Percentiles rank a stretch among this genome's conserved stretches.
These are phyloP conservation scores for Narcine bancroftii DNA, from an alignment of 2,113 vertebrate species.

Conservation along the genomic window DNA sequence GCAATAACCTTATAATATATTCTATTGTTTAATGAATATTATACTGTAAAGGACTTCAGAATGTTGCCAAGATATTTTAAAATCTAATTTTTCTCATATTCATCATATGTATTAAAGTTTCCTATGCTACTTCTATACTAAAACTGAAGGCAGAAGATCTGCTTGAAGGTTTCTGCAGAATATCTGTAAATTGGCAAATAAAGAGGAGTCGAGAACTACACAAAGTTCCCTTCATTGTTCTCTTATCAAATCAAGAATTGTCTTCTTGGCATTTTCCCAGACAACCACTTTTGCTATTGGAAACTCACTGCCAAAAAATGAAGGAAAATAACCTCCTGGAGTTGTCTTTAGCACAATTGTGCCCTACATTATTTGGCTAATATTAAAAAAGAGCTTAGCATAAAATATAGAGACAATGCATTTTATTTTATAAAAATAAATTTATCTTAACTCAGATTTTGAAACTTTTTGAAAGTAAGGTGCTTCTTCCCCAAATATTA, in stretches of 20 bases:
- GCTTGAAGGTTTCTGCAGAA: neutral
- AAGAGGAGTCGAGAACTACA: neutral
- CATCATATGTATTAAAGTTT: neutral
- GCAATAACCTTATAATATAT: neutral
- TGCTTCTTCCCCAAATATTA: neutral
- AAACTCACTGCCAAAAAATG: neutral
- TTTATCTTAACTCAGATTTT: too few relatives aligned
- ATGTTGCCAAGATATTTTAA: neutral
- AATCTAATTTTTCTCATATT: neutral
- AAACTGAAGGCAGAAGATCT: neutral
- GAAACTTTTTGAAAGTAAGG: too few relatives aligned
- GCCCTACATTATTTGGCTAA: neutral
- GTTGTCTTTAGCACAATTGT: neutral
- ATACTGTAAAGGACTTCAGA: neutral
- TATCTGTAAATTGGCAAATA: neutral
- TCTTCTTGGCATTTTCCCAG: neutral
- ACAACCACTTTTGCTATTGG: neutral
- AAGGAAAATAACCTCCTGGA: neutral
- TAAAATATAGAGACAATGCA: neutral
- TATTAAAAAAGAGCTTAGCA: neutral
- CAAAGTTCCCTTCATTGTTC: neutral
- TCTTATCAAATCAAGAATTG: neutral
- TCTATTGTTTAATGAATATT: neutral
- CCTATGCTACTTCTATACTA: neutral
- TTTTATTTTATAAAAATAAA: neutral